Conservation (phyloP, 2,888 invertebrate species). For the Archaeoteleia sp. region DNA sequence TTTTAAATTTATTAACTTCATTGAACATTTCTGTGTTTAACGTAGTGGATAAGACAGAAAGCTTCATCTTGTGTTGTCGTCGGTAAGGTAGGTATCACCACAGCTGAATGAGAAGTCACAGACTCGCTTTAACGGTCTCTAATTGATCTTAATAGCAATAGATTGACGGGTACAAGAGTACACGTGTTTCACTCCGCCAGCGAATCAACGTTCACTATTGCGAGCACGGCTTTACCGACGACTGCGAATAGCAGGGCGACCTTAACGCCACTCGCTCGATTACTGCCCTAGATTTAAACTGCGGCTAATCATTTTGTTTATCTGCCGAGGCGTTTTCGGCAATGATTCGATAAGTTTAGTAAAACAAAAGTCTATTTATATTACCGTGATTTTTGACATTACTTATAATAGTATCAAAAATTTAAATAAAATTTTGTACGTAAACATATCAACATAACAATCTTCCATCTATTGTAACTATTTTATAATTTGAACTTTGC, state of each 20-base stretch:
- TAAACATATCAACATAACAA: too few species aligned
- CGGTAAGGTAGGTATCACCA: constrained; percentile 23
- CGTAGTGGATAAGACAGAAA: constrained; percentile 18
- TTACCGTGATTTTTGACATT: not conserved
- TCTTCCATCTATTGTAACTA: too few species aligned
- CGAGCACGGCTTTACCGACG: constrained; percentile 40
- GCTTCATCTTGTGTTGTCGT: constrained; percentile 7
- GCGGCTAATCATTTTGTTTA: constrained; percentile 61
- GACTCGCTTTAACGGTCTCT: constrained; percentile 29
- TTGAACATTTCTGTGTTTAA: too few species aligned
- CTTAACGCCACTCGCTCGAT: constrained; percentile 38
- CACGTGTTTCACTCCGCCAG: constrained; percentile 22
- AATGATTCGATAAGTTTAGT: constrained; percentile 13
- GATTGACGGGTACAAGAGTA: constrained; percentile 63
- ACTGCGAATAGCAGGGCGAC: constrained; percentile 21
- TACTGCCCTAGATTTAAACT: constrained; percentile 58
- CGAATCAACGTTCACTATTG: not conserved
- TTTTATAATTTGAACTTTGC: too few species aligned
- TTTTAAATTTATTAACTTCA: too few species aligned
- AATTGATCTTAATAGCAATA: constrained; percentile 65
- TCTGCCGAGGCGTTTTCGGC: constrained; percentile 38
- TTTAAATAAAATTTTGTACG: not conserved
- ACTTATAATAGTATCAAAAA: not conserved
- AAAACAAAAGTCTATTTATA: constrained; percentile 26
- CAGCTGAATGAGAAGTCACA: not conserved